Percentiles rank a stretch among this genome's conserved stretches.
phyloP scores from a whole-genome alignment of 2,888 invertebrate species.

The Sepiola atlantica region DNA sequence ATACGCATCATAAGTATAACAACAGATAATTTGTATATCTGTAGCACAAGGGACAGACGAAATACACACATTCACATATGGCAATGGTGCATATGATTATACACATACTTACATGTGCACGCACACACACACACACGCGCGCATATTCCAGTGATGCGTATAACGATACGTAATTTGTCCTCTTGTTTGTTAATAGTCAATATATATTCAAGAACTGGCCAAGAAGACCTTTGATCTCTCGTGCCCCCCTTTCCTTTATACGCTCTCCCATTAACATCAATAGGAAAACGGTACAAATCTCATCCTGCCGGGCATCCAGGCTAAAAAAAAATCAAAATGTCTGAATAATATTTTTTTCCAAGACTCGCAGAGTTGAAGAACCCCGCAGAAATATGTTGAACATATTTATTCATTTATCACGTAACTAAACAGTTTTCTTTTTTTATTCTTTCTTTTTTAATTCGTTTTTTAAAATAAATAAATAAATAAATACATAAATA shows the following conservation, averaged over 20 bases:
- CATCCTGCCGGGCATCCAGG: not conserved
- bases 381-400: not conserved
- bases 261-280: not conserved
- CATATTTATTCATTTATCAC: not conserved
- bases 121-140: not conserved
- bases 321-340: not conserved
- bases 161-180: not conserved
- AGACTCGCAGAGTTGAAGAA: not conserved
- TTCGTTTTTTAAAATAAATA: no score
- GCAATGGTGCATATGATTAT: no score
- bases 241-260: not conserved
- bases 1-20: not conserved
- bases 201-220: slow-evolving; percentile 21
- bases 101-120: not conserved
- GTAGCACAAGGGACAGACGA: no score
- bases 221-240: not conserved
- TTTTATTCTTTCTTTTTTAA: no score
- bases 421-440: not conserved
- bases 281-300: not conserved
- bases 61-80: no score
- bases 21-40: no score
- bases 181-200: not conserved
- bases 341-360: not conserved
- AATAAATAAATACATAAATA: no score
- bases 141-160: not conserved